Evolutionary conservation across 2,113 vertebrate genomes (phyloP), one percentile per base, ranked within the genome.

Genomic region (Siniperca chuatsi): DNA sequence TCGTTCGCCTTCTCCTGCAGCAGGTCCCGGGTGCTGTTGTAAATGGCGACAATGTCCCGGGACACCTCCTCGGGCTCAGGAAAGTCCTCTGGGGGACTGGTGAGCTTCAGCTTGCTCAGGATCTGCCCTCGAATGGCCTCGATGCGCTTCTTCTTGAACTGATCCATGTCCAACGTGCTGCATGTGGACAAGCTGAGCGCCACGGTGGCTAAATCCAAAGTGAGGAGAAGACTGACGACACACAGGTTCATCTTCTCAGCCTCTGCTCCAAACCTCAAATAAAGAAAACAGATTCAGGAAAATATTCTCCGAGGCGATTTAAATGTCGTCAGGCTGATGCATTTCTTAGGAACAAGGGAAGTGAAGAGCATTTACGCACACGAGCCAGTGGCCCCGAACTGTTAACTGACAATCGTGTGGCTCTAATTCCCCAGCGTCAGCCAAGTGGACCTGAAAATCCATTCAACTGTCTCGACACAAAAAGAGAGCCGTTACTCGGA

Each of bases 11-110:
- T 96, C 95, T 99, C 97, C 92, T 97, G 97, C 91, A 99, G 95
- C 93, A 99, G 96, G 96, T 99, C 98, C 87, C 98, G 92, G 25
- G 98, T 99, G 94, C 98, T 99, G 96, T 99, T 99, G 94, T 99
- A 99, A 93, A 99, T 98, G 82, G 98, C 97, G 46, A 99, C 96
- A 87, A 99, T 97, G 94, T 99, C 98, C 93, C 94, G 96, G 85
- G 98, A 97, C 48, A 98, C 98, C 81, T 98, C 97, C 85, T 97
- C 98, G 58, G 98, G 97, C 20, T 98, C 97, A 2, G 94, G 95
- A 81, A 90, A 96, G 35, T 92, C 89, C 83, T 97, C 97, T 13
- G 98, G 98, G 23, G 98, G 98, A 79, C 94, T 96, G 83, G 95
- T 96, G 90, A 99, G 97, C 93, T 99, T 99, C 90, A 99, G 96